phyloP scores from a whole-genome alignment of 1,140 invertebrate genomes.

The Dendroctonus valens region DNA sequence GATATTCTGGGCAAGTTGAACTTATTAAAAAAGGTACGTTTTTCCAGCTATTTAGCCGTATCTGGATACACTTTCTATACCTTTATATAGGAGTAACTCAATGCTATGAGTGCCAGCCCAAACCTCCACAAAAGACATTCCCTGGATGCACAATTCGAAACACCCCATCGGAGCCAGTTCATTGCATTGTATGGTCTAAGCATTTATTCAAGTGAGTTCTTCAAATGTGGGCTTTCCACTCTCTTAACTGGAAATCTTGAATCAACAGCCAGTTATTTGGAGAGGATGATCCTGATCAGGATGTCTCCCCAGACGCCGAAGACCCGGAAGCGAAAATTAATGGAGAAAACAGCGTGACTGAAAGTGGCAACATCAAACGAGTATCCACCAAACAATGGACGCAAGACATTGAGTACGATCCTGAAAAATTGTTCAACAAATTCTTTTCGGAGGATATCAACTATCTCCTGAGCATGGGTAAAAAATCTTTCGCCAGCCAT shows the following conservation, averaged over 20 bases:
- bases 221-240: not conserved
- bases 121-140: constrained; percentile 88
- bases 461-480: constrained; percentile 87
- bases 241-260: constrained; percentile 23
- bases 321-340: constrained; percentile 78
- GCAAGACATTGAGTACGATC: constrained; percentile 77
- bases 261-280: constrained; percentile 89
- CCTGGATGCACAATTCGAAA: constrained; percentile 99
- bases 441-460: constrained; percentile 95
- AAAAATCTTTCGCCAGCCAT: not conserved
- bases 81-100: constrained; percentile 67
- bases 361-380: constrained; percentile 70
- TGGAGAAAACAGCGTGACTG: constrained; percentile 48
- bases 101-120: constrained; percentile 96
- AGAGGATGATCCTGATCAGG: constrained; percentile 92
- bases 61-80: not conserved
- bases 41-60: not conserved
- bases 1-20: constrained; percentile 93
- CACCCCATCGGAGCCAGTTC: constrained; percentile 98
- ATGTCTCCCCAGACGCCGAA: constrained; percentile 95
- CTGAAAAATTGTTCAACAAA: constrained; percentile 81
- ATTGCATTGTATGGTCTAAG: constrained; percentile 99
- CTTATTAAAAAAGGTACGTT: constrained; percentile 72
- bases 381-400: constrained; percentile 92
- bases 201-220: constrained; percentile 91